phyloP scores from a whole-genome alignment of 1,140 invertebrate genomes.

The Apis mellifera region Amel_HAv3.1 CM009931.2:12352001-12352500 shows the following conservation, averaged over 20 bases:
- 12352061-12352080: not conserved
- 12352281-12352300: slow-evolving; percentile 98
- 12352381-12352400: slow-evolving; percentile 97
- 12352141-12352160: not conserved
- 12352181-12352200: slow-evolving; percentile 97
- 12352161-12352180: slow-evolving; percentile 93
- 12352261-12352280: slow-evolving; percentile 99
- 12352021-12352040: not conserved
- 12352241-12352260: slow-evolving; percentile 96
- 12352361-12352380: slow-evolving; percentile 94
- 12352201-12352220: slow-evolving; percentile 96
- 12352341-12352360: slow-evolving; percentile 94
- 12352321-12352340: slow-evolving; percentile 97
- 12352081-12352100: not conserved
- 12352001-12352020: not conserved
- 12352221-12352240: slow-evolving; percentile 96
- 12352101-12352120: not conserved
- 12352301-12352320: slow-evolving; percentile 97
- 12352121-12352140: not conserved
- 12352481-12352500: slow-evolving; percentile 93
- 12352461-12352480: slow-evolving; percentile 99
- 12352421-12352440: slow-evolving; percentile 93
- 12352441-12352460: slow-evolving; percentile 97
- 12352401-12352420: slow-evolving; percentile 94
- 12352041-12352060: not conserved